Conservation (phyloP, 2,113 vertebrate genomes). For the Cygnus atratus region DNA sequence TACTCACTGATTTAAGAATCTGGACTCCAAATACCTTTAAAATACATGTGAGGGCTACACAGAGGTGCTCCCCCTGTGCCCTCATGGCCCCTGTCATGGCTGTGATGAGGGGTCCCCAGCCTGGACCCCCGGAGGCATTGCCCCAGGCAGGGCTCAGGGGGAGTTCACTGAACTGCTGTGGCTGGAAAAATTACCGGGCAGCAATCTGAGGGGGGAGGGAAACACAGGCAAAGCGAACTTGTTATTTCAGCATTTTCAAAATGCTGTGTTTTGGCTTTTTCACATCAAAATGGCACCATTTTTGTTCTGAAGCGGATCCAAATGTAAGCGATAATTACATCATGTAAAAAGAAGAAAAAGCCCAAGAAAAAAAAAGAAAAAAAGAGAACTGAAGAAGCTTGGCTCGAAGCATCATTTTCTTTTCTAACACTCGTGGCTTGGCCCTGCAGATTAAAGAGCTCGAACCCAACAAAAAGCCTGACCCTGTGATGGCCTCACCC, state of each 20-base stretch:
- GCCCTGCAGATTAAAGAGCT: not conserved
- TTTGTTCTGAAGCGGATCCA: constrained; percentile 1
- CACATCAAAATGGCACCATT: not conserved
- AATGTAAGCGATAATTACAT: not conserved
- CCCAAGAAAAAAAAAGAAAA: not conserved
- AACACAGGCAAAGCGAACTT: not conserved
- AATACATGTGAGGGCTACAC: not conserved
- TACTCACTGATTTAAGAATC: not conserved
- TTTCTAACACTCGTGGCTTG: not conserved
- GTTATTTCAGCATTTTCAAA: constrained; percentile 6
- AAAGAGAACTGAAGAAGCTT: not conserved
- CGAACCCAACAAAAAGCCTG: not conserved
- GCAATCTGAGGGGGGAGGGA: not conserved
- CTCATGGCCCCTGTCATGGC: fast-evolving
- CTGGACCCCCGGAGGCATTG: not conserved
- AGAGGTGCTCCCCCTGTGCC: not conserved
- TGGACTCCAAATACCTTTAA: not conserved
- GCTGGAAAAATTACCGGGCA: not conserved
- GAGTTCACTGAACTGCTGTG: not conserved
- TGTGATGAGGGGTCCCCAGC: not conserved
- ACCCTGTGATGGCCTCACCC: not conserved
- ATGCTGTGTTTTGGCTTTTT: not conserved
- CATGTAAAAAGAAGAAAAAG: not conserved
- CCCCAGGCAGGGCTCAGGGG: not conserved
- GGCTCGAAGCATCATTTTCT: not conserved